Evolutionary conservation across 1,140 invertebrate genomes (phyloP), one percentile per base, ranked within the genome.

Genomic region (Ganaspis sp.): DNA sequence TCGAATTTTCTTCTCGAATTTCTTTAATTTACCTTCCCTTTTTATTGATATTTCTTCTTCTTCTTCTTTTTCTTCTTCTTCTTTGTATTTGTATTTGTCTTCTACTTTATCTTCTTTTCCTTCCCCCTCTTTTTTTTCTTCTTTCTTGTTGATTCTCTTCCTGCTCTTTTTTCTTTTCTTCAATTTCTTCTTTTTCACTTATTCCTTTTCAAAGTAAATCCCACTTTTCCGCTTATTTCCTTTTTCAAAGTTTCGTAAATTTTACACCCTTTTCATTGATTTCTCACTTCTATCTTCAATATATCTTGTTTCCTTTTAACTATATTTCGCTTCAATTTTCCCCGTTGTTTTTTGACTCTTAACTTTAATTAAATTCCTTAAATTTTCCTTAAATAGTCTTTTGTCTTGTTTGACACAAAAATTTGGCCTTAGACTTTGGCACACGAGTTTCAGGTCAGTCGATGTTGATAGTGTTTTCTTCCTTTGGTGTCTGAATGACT

Each of bases 361-460:
- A 11, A 64, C 21, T 29, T 49, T 49, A 8, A 29, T 64, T 29
- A 29, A 64, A 34, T 64, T 64, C 15, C 26, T 64, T 64, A 64
- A 64, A 29, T 15, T 64, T 29, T 8, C 26, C 4, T 29, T n/a
- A n/a, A n/a, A 8, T 64, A 64, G 58, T 64, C 58, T 64, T 64
- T 64, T 64, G 23, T 12, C 23, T 64, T 64, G 4, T 64, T 64
- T 64, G 58, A 64, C 58, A 64, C 70, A 49, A 38, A 15, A 34
- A 11, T 38, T 40, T 75, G 74, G 81, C 72, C 70, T 26, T n/a
- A 19, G 42, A 72, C 19, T 49, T 45, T 42, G 23, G 70, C 23
- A 72, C 42, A 49, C 40, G 23, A 23, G 26, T 53, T 29, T 21
- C 37, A 29, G 70, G 21, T 72, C 70, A 64, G 58, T 72, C 70